phyloP scores from a whole-genome alignment of 2,113 vertebrate genomes.

The Lycocorax pyrrhopterus region DNA sequence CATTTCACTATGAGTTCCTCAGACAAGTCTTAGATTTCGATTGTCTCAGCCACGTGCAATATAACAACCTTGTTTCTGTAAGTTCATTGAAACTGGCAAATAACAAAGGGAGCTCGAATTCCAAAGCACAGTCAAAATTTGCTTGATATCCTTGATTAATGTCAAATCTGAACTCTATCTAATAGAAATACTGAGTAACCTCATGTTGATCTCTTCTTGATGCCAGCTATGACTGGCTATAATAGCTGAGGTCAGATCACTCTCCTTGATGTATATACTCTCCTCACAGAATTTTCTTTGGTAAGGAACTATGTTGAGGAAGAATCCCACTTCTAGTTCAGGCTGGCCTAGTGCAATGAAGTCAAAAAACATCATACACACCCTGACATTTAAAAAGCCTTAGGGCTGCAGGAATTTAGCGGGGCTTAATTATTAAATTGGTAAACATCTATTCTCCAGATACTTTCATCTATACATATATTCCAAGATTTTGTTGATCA shows the following conservation, averaged over 20 bases:
- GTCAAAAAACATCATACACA: background rate
- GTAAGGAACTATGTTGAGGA: background rate
- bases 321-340: background rate
- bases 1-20: background rate
- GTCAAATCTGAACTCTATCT: conserved; percentile 55
- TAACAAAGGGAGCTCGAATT: conserved; percentile 41
- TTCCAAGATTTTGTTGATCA: background rate
- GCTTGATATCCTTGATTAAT: conserved; percentile 69
- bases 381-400: conserved; percentile 27
- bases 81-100: conserved; percentile 56
- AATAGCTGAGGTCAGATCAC: conserved; percentile 37
- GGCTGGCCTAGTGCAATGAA: background rate
- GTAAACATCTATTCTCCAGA: background rate
- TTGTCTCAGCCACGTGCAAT: conserved; percentile 10
- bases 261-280: background rate
- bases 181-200: conserved; percentile 64
- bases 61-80: conserved; percentile 35
- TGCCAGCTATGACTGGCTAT: conserved; percentile 24
- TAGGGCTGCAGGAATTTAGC: conserved; percentile 1
- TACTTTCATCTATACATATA: background rate
- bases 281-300: background rate
- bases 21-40: conserved; percentile 10
- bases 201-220: conserved; percentile 50
- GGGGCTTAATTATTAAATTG: background rate
- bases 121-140: conserved; percentile 54